Conservation (phyloP, 2,113 vertebrate species). For the Osmerus eperlanus region DNA sequence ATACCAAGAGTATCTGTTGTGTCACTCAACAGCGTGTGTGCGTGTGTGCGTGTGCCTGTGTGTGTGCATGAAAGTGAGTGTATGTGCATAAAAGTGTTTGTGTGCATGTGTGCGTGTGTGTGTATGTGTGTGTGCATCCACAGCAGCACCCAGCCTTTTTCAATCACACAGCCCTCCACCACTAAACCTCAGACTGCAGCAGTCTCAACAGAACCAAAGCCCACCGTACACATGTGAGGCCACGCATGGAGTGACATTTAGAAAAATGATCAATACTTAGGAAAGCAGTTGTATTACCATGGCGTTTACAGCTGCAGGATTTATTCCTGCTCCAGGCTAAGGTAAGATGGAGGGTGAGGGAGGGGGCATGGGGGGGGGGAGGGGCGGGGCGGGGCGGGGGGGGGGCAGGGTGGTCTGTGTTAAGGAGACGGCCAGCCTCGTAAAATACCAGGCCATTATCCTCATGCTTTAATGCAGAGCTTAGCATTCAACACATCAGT, state of each 20-base stretch:
- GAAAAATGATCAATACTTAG: conserved; percentile 67
- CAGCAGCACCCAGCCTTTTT: too few species aligned
- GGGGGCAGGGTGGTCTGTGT: conserved; percentile 42
- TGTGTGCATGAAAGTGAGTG: too few species aligned
- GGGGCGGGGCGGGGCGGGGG: not conserved
- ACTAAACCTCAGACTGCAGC: too few species aligned
- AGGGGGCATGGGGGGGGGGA: too few species aligned
- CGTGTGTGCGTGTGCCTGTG: too few species aligned
- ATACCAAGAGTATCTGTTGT: too few species aligned
- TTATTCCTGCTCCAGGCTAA: conserved; percentile 65
- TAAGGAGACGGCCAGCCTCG: conserved; percentile 56
- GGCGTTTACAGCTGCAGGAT: conserved; percentile 69
- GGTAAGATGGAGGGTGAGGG: conserved; percentile 70
- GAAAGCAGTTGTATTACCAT: conserved; percentile 68
- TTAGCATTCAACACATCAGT: conserved; percentile 70
- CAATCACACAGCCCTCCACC: too few species aligned
- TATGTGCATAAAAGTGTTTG: too few species aligned
- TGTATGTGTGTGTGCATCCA: too few species aligned
- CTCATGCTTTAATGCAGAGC: conserved; percentile 71
- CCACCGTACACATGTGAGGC: not conserved
- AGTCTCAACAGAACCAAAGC: too few species aligned
- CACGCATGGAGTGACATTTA: conserved; percentile 60
- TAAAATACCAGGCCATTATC: conserved; percentile 75
- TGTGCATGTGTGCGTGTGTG: too few species aligned
- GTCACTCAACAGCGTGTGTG: too few species aligned